Base-by-base conservation (phyloP, 1,140 invertebrate genomes). In the Ips typographus region DNA sequence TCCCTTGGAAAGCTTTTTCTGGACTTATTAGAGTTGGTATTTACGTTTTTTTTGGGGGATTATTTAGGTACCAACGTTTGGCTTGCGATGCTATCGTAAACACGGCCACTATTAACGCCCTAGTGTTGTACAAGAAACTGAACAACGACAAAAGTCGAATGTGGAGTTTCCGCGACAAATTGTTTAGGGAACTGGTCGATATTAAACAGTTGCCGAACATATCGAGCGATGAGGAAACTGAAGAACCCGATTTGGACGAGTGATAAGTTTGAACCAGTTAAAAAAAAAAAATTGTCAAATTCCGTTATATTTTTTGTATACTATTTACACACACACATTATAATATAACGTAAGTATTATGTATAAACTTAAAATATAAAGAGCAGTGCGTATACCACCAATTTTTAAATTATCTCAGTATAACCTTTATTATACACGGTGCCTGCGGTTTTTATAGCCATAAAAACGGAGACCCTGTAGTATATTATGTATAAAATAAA, bases 171-270 rank as follows among this genome's bases (percentile, higher is more conserved):
- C 41, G 65, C 3, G 65, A 67, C 36, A 58, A 49, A 59, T 39
- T 67, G 4, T 67, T 67, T 41, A 4, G 65, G 38, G 65, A 67
- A 59, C 37, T 67, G 52, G 65, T 67, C 22, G 56, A 67, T 52
- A 67, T 67, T 41, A 67, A 58, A 51, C 65, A 67, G 7, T 40
- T 67, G 44, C 65, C 65, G 5, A 67, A 37, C 41, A 51, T 59
- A 37, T 67, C 65, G 1, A 67, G 65, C 44, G 65, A 67, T 40
- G 65, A 67, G 36, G 65, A 67, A 67, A 51, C 39, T 39, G 65
- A 67, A 41, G 65, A 67, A 40, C 65, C 65, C 55, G 65, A 67
- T 40, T 58, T 67, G 56, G 65, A 67, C 2, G 65, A 67, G 40
- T 67, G 40, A 49, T 22, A 22, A 22, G 0, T 22, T 22, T 22